These are phyloP conservation scores for Drosophila leontia DNA, from an alignment of 1,140 invertebrate species.

Conservation along the genomic window DNA sequence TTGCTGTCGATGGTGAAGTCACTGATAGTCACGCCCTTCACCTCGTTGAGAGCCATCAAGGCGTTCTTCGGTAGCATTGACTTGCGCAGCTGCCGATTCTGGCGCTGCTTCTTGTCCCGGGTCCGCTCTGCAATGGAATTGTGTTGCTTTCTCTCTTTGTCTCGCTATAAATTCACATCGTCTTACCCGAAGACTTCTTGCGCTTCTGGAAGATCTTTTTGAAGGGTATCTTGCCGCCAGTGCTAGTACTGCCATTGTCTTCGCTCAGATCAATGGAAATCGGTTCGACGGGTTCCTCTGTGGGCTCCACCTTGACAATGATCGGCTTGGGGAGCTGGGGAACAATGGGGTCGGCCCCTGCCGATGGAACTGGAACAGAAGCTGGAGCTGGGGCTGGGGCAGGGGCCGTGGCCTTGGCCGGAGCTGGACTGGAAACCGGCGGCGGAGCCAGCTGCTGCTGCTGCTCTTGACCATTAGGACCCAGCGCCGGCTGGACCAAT, in stretches of 20 bases:
- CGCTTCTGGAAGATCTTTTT: constrained; percentile 81
- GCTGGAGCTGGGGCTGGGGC: too few relatives aligned
- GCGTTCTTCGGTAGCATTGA: constrained; percentile 93
- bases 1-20: constrained; percentile 80
- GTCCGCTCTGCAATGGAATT: constrained; percentile 57
- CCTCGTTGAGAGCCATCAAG: constrained; percentile 94
- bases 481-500: constrained; percentile 30
- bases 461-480: neutral
- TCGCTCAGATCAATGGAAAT: constrained; percentile 18
- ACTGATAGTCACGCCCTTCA: constrained; percentile 86
- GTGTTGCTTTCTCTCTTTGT: neutral
- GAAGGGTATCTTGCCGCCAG: constrained; percentile 72
- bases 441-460: neutral
- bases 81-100: constrained; percentile 89
- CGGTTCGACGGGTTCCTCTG: neutral
- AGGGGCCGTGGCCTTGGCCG: neutral
- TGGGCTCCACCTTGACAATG: constrained; percentile 46
- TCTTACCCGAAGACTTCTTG: constrained; percentile 83
- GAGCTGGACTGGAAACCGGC: neutral
- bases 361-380: neutral
- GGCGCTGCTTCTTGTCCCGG: constrained; percentile 87
- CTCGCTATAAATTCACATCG: neutral
- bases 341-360: neutral
- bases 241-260: constrained; percentile 26
- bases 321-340: constrained; percentile 28